A percentile compares a stretch with the other conserved stretches of the same genome.
Evolutionary conservation across 2,888 invertebrate genomes (phyloP).

Genomic region (Xestia ashworthii): DNA sequence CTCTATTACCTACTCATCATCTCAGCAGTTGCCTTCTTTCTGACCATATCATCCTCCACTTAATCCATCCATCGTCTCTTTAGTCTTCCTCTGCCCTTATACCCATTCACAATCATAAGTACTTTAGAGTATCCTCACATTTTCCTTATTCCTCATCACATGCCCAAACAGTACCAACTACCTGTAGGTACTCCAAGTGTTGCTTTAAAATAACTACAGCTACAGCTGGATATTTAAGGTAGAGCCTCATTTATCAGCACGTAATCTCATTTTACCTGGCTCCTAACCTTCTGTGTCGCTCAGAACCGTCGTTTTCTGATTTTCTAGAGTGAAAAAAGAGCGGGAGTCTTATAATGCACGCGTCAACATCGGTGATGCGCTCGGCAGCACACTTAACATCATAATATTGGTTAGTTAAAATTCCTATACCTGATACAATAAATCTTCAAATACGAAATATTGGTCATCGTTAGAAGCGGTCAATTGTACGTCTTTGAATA

Average conservation of each 20-base stretch:
- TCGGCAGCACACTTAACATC: neutral
- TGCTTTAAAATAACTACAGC: neutral
- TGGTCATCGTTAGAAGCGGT: conserved; percentile 99
- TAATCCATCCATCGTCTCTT: neutral
- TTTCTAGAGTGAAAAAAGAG: neutral
- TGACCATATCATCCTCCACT: neutral
- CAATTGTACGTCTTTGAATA: conserved; percentile 98
- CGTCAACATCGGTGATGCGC: neutral
- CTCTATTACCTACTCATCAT: neutral
- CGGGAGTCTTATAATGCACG: neutral
- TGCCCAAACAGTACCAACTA: neutral
- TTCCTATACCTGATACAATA: conserved; percentile 95
- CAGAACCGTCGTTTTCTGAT: neutral
- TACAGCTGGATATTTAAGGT: neutral
- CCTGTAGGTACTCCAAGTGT: neutral
- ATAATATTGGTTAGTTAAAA: neutral
- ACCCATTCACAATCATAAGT: neutral
- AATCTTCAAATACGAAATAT: conserved; percentile 99
- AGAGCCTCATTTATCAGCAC: neutral
- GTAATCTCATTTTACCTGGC: neutral
- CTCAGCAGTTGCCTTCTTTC: neutral
- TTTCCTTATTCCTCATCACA: neutral
- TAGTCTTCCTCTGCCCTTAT: neutral
- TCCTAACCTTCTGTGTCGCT: neutral
- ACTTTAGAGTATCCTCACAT: neutral